Evolutionary conservation across 2,113 vertebrate genomes (phyloP).

Genomic region (Acanthochromis polyacanthus): DNA sequence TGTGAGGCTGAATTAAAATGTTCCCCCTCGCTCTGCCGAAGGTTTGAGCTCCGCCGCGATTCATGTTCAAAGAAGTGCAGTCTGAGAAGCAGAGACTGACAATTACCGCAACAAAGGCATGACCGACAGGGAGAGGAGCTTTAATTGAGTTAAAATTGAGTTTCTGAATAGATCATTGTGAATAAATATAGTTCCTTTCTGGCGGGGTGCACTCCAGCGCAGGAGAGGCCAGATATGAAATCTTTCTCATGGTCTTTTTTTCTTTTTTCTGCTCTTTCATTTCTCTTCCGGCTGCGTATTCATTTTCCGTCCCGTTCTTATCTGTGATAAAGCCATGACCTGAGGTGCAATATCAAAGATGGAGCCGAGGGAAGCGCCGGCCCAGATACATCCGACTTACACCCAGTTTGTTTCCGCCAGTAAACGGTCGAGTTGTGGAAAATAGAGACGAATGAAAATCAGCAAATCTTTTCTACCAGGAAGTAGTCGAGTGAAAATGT

Average conservation of each 20-base stretch:
- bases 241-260: conserved; percentile 53
- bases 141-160: conserved; percentile 80
- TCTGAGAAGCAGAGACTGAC: conserved; percentile 68
- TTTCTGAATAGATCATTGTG: conserved; percentile 80
- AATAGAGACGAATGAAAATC: no score
- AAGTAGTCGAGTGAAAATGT: no score
- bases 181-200: conserved; percentile 69
- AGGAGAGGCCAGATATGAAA: conserved; percentile 53
- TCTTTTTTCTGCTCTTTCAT: conserved; percentile 33
- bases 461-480: neutral
- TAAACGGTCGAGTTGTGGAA: neutral
- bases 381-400: no score
- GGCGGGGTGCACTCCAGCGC: conserved; percentile 35
- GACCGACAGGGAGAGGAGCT: conserved; percentile 74
- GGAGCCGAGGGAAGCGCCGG: neutral
- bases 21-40: conserved; percentile 59
- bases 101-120: conserved; percentile 78
- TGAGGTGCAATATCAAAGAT: conserved; percentile 41
- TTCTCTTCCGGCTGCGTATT: conserved; percentile 36
- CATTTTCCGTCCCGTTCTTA: conserved; percentile 47
- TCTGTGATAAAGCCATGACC: conserved; percentile 45
- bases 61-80: conserved; percentile 72
- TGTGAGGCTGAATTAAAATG: conserved; percentile 70
- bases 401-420: neutral
- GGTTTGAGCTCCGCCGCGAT: conserved; percentile 63